Conservation (phyloP, 1,140 invertebrate genomes). For the Drosophila kohkoa region DNA sequence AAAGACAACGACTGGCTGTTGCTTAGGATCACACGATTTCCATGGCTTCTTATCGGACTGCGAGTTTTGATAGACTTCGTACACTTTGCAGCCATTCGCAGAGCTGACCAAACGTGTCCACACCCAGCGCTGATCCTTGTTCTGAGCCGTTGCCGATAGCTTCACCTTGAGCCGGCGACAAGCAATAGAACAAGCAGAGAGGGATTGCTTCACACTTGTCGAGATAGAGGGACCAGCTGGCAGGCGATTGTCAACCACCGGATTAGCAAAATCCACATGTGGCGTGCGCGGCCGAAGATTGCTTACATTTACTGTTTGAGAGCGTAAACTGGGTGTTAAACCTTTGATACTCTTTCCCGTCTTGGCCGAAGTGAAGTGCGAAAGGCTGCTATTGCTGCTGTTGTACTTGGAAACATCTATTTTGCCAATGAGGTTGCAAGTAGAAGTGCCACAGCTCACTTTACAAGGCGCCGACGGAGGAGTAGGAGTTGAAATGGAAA, state of each 20-base stretch:
- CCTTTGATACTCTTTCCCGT: not conserved
- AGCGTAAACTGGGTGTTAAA: constrained; percentile 22
- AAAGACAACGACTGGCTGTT: constrained; percentile 55
- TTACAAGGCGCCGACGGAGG: not conserved
- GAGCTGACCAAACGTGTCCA: constrained; percentile 54
- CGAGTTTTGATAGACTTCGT: constrained; percentile 67
- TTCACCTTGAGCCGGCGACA: constrained; percentile 37
- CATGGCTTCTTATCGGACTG: constrained; percentile 16
- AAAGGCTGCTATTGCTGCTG: constrained; percentile 23
- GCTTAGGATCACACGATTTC: not conserved
- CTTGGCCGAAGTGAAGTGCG: not conserved
- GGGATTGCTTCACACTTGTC: constrained; percentile 31
- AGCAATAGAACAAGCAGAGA: constrained; percentile 40
- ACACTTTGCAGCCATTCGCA: constrained; percentile 55
- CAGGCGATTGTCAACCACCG: constrained; percentile 25
- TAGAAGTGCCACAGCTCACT: not conserved
- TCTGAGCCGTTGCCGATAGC: not conserved
- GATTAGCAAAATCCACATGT: constrained; percentile 59
- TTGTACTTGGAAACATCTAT: not conserved
- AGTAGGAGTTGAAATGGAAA: not conserved
- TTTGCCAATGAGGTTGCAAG: not conserved
- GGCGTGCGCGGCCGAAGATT: constrained; percentile 34
- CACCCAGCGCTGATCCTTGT: constrained; percentile 39
- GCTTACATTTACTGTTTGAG: not conserved
- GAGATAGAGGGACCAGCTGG: not conserved